Base-by-base conservation (phyloP, 2,888 invertebrate species). In the Anthophora plumipes region DNA sequence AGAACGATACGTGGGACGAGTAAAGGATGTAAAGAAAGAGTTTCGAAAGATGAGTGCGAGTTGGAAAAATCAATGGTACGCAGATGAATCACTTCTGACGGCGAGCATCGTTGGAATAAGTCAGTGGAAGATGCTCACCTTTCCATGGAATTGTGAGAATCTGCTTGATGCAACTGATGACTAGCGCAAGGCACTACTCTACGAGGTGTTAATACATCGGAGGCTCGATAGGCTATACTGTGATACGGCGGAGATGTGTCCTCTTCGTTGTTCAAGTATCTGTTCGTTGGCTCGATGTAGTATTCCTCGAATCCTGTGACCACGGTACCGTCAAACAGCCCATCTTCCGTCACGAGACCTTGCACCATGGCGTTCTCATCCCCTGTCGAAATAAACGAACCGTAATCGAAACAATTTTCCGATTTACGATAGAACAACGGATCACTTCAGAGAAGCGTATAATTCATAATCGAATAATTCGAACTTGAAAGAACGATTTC, bases 301-400 rank as follows among this genome's bases (percentile, higher is more conserved):
- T 97, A 98, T 90, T 97, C 97, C 90, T 97, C 97, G 68, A 95
- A 94, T 75, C 94, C 94, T 68, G 97, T 97, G 93, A 96, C 95
- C 91, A 98, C 96, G 72, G 97, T 97, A 70, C 98, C 98, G 92
- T 98, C 98, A 93, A 98, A 97, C 77, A 98, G 95, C 75, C 98
- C 98, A 80, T 98, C 97, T 77, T 95, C 95, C 80, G 98, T 98
- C 89, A 98, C 95, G 89, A 98, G 94, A 54, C 98, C 98, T 91
- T 97, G 96, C 70, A 98, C 97, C 85, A 95, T 94, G 17, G 98
- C 96, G 64, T 95, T 95, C 84, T 97, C 97, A 90, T 98, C 98
- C 94, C 96, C 98, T 98, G 95, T 50, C 95, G 95, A 76, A n/a
- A 14, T 1, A 1, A 6, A 48, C 12, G 11, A 43, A 37, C 43